Conservation (phyloP, 2,113 vertebrate genomes). For the Lasiurus cinereus region DNA sequence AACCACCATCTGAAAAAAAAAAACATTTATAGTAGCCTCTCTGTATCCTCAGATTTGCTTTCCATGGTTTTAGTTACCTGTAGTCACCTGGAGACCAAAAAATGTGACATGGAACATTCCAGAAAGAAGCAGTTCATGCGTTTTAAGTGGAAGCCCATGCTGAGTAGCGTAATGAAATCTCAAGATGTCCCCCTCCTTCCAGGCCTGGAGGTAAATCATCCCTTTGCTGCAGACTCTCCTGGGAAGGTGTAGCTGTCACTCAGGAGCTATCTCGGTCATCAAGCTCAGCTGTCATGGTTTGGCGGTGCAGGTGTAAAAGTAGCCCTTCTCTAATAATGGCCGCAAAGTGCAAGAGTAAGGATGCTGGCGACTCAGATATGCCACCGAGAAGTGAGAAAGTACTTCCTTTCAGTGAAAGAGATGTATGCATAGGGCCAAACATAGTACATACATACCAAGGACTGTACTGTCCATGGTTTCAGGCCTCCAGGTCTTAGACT, state of each 20-base stretch:
- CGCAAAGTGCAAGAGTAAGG: not conserved
- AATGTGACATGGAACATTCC: not conserved
- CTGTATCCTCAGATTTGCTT: not conserved
- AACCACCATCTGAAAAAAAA: not conserved
- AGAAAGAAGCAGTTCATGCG: too few relatives aligned
- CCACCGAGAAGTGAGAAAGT: not conserved
- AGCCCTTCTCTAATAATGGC: not conserved
- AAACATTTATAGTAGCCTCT: not conserved
- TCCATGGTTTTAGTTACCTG: not conserved
- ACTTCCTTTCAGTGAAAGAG: not conserved
- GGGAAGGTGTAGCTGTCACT: too few relatives aligned
- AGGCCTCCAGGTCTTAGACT: not conserved
- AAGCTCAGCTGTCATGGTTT: not conserved
- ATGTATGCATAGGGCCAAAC: not conserved
- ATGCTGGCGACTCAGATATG: not conserved
- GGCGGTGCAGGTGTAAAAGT: not conserved
- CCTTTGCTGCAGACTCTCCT: not conserved
- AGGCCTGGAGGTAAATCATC: too few relatives aligned
- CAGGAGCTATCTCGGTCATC: not conserved
- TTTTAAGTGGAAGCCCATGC: not conserved
- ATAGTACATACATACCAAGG: too few relatives aligned
- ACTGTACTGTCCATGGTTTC: not conserved
- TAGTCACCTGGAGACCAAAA: not conserved
- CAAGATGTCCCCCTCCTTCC: too few relatives aligned
- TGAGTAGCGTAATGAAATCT: not conserved